Evolutionary conservation across 1,140 invertebrate genomes (phyloP).

Genomic region (Coptotermes formosanus): DNA sequence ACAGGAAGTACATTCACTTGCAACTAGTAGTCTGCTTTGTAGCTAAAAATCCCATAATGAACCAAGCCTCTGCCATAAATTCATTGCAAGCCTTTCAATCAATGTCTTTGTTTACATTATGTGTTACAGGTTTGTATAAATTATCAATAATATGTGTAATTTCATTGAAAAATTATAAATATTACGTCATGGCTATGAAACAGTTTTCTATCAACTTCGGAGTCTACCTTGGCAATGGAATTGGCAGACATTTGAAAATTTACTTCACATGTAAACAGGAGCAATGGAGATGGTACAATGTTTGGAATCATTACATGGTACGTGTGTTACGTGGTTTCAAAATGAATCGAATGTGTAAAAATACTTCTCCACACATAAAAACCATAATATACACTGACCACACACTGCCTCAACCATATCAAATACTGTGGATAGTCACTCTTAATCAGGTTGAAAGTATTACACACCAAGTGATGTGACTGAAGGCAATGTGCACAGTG

Average conservation of each 20-base stretch:
- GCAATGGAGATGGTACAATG: neutral
- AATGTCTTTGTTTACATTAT: neutral
- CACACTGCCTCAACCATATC: neutral
- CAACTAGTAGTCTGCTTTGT: too few relatives aligned
- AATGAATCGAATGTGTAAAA: neutral
- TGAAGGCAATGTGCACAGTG: neutral
- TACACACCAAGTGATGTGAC: neutral
- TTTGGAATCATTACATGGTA: neutral
- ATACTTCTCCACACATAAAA: neutral
- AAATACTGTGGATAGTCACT: neutral
- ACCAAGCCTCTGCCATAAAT: constrained; percentile 5
- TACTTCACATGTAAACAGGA: neutral
- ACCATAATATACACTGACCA: neutral
- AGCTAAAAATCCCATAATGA: neutral
- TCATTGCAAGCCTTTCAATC: neutral
- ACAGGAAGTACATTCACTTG: too few relatives aligned
- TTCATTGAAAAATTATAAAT: neutral
- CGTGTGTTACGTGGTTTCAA: neutral
- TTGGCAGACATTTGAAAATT: neutral
- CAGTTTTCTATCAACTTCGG: too few relatives aligned
- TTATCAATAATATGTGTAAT: neutral
- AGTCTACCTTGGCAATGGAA: neutral
- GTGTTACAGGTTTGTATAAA: neutral
- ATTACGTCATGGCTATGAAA: neutral
- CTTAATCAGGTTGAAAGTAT: neutral